Percentiles rank a stretch among this genome's conserved stretches.
These are phyloP conservation scores for Hypotaenidia okinawae DNA, from an alignment of 2,797 vertebrate genomes.

Conservation along the genomic window DNA sequence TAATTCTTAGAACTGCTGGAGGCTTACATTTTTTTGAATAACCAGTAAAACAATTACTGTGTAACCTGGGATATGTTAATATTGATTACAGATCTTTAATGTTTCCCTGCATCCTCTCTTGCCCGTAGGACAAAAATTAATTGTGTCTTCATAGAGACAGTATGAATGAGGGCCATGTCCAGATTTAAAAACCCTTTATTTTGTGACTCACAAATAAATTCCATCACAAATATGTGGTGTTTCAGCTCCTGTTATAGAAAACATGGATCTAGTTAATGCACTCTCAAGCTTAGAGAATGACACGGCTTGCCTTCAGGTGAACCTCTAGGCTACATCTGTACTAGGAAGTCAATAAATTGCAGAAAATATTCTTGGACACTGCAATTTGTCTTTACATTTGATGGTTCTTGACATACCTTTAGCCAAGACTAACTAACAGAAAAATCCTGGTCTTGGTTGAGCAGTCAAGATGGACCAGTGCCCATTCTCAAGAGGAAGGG, in stretches of 20 bases:
- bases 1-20: not conserved
- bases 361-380: not conserved
- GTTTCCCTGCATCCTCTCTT: not conserved
- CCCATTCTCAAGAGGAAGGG: not conserved
- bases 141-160: not conserved
- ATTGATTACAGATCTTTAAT: not conserved
- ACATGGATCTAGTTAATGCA: not conserved
- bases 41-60: conserved; percentile 8
- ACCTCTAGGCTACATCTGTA: not conserved
- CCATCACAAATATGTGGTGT: not conserved
- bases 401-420: not conserved
- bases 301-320: not conserved
- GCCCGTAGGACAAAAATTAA: not conserved
- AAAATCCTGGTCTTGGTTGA: not conserved
- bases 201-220: not conserved
- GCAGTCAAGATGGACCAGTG: not conserved
- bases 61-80: not conserved
- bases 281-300: not conserved
- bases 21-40: not conserved
- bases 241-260: not conserved
- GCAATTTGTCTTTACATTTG: not conserved
- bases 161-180: not conserved
- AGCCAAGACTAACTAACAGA: not conserved
- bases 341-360: not conserved
- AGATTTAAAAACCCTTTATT: not conserved